These are phyloP conservation scores for Carabus problematicus DNA, from an alignment of 2,888 invertebrate species.

Conservation along the genomic window DNA sequence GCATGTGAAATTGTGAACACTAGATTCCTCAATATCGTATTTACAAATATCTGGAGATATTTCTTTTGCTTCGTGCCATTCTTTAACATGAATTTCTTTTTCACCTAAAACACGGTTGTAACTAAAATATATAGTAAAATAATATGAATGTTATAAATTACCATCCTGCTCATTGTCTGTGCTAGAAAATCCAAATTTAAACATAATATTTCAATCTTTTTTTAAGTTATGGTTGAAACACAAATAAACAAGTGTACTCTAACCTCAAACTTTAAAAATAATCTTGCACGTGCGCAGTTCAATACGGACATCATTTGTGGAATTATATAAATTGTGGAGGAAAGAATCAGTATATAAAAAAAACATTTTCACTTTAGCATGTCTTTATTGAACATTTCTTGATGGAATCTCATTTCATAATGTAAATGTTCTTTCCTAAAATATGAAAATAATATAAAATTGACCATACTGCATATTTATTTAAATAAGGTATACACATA, in stretches of 20 bases:
- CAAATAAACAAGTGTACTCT: too few species aligned
- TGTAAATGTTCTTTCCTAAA: conserved; percentile 43
- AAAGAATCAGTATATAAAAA: too few species aligned
- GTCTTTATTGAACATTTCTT: conserved; percentile 49
- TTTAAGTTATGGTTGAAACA: background rate
- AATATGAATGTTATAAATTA: conserved; percentile 7
- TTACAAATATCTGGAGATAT: conserved; percentile 7
- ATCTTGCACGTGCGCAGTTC: too few species aligned
- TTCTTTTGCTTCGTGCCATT: conserved; percentile 33
- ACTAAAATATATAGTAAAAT: background rate
- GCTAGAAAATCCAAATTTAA: conserved; percentile 27
- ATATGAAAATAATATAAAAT: conserved; percentile 48
- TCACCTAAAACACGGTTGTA: conserved; percentile 4
- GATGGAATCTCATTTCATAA: conserved; percentile 49
- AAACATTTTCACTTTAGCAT: conserved; percentile 20
- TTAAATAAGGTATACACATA: conserved; percentile 53
- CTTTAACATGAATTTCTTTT: background rate
- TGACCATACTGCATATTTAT: conserved; percentile 55
- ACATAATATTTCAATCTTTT: conserved; percentile 12
- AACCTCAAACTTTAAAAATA: too few species aligned
- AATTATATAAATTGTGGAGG: too few species aligned
- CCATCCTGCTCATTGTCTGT: conserved; percentile 23
- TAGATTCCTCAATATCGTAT: conserved; percentile 11
- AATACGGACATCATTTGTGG: too few species aligned
- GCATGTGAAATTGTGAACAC: conserved; percentile 52